These are phyloP conservation scores for Thripadectes ignobilis DNA, from an alignment of 2,797 vertebrate species.

Conservation along the genomic window DNA sequence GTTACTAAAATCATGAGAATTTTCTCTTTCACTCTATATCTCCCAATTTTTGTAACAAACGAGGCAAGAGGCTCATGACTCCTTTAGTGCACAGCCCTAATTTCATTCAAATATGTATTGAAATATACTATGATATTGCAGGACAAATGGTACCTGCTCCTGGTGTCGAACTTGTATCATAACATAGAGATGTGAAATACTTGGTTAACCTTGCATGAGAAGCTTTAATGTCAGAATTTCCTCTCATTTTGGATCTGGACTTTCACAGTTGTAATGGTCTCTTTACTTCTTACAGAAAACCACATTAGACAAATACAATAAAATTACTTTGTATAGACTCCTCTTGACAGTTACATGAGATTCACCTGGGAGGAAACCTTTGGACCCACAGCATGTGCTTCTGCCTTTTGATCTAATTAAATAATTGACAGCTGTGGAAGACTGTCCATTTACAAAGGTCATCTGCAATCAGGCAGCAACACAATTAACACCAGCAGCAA, in stretches of 20 bases:
- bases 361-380: neutral
- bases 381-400: neutral
- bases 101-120: neutral
- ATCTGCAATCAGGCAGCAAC: neutral
- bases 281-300: neutral
- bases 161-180: neutral
- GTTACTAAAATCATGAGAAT: neutral
- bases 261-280: neutral
- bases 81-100: neutral
- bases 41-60: neutral
- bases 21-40: neutral
- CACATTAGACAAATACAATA: neutral
- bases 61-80: neutral
- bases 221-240: neutral
- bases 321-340: neutral
- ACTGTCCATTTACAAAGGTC: neutral
- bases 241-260: neutral
- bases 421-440: constrained; percentile 17
- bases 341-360: neutral
- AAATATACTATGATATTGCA: neutral
- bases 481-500: constrained; percentile 1
- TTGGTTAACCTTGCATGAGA: neutral
- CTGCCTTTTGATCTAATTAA: constrained; percentile 5
- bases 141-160: neutral
- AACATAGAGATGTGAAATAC: neutral